These are phyloP conservation scores for Ambastaia sidthimunki DNA, from an alignment of 2,797 vertebrate genomes.

Conservation along the genomic window DNA sequence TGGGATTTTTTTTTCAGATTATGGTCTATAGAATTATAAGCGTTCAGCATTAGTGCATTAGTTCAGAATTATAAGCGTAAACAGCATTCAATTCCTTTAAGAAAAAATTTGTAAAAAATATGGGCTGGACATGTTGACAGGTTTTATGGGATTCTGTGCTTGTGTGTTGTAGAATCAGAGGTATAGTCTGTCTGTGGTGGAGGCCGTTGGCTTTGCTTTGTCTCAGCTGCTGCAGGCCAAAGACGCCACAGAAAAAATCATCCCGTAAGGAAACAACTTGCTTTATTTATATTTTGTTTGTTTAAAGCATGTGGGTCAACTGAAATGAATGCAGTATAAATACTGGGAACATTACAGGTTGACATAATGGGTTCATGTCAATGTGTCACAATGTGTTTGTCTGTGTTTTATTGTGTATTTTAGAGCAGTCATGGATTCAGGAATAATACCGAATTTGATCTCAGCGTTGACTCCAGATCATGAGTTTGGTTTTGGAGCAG, in stretches of 20 bases:
- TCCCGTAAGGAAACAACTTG: conserved; percentile 80
- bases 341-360: too few species aligned
- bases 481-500: conserved; percentile 76
- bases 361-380: too few species aligned
- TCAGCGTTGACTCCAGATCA: conserved; percentile 78
- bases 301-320: background rate
- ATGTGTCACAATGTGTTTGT: background rate
- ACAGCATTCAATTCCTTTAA: too few species aligned
- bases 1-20: too few species aligned
- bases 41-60: too few species aligned
- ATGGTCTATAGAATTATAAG: too few species aligned
- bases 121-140: background rate
- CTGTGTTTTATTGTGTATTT: background rate
- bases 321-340: too few species aligned
- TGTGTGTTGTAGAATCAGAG: conserved; percentile 76
- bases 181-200: conserved; percentile 85
- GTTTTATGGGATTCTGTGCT: background rate
- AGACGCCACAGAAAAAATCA: conserved; percentile 81
- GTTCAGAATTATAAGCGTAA: too few species aligned
- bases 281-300: background rate
- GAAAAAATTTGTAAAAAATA: background rate
- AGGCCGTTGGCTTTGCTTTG: conserved; percentile 88
- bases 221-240: conserved; percentile 90
- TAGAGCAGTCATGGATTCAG: conserved; percentile 83
- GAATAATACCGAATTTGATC: conserved; percentile 82